phyloP scores from a whole-genome alignment of 92 coral and sea anemone genomes.

The Palythoa grandiflora region DNA sequence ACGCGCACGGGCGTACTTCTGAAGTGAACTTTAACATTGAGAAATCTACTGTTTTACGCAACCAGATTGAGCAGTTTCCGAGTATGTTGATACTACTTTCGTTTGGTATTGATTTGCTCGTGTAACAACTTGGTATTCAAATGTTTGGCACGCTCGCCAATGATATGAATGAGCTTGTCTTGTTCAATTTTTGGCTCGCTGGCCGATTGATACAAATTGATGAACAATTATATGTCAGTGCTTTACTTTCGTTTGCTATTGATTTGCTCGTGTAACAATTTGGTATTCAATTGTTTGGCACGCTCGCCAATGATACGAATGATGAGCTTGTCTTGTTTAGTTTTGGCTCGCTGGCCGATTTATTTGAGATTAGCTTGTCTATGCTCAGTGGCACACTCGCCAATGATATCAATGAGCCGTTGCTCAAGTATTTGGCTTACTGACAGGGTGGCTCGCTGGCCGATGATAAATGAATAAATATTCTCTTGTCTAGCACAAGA shows the following conservation, averaged over 20 bases:
- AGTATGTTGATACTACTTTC: conserved; percentile 40
- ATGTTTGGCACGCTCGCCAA: conserved; percentile 37
- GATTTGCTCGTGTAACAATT: conserved; percentile 41
- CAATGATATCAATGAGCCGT: conserved; percentile 22
- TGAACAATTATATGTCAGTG: conserved; percentile 36
- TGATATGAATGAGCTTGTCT: conserved; percentile 36
- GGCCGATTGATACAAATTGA: conserved; percentile 39
- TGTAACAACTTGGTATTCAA: conserved; percentile 36
- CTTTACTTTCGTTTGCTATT: conserved; percentile 32
- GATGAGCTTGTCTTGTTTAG: conserved; percentile 41
- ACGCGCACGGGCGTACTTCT: conserved; percentile 38
- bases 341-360: conserved; percentile 34
- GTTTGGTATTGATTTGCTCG: conserved; percentile 38
- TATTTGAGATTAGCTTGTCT: conserved; percentile 35
- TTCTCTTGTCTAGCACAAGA: conserved; percentile 27
- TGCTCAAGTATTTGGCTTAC: conserved; percentile 31
- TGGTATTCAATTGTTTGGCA: conserved; percentile 35
- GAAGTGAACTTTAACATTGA: conserved; percentile 32
- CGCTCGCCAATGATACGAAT: too few species aligned
- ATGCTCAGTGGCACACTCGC: conserved; percentile 37
- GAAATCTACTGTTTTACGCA: conserved; percentile 33
- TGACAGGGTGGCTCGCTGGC: conserved; percentile 34
- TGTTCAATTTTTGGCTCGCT: conserved; percentile 43
- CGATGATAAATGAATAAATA: conserved; percentile 29
- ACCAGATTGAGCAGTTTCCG: conserved; percentile 47